Conservation (phyloP, 2,888 invertebrate species). For the Epinotia brunnichana region DNA sequence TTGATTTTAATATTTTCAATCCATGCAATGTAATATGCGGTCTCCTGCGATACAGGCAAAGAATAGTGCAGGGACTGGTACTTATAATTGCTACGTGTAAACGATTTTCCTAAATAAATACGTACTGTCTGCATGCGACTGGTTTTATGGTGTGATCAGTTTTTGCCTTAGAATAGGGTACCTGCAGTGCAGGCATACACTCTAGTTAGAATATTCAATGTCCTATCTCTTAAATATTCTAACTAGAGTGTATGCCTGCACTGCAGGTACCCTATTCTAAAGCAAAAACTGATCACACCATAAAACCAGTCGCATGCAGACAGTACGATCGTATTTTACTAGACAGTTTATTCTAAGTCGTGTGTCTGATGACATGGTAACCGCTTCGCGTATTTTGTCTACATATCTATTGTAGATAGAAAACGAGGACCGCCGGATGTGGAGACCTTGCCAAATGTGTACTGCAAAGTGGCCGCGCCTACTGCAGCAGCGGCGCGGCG, state of each 20-base stretch:
- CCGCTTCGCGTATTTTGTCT: conserved; percentile 5
- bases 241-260: not conserved
- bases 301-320: not conserved
- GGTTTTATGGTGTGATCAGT: not conserved
- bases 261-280: not conserved
- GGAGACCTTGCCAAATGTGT: conserved; percentile 61
- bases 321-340: not conserved
- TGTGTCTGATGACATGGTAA: conserved; percentile 4
- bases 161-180: not conserved
- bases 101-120: no score
- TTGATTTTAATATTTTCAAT: no score
- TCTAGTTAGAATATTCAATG: not conserved
- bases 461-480: conserved; percentile 47
- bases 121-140: not conserved
- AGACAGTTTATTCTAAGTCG: not conserved
- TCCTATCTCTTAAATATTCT: no score
- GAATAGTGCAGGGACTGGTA: no score
- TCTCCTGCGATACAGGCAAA: no score
- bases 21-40: no score
- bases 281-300: not conserved
- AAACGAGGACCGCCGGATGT: conserved; percentile 47
- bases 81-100: no score
- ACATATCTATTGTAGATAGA: conserved; percentile 19
- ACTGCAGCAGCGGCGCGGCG: conserved; percentile 49
- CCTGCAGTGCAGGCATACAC: not conserved